Evolutionary conservation across 2,797 vertebrate genomes (phyloP).

Genomic region (Chelon labrosus): DNA sequence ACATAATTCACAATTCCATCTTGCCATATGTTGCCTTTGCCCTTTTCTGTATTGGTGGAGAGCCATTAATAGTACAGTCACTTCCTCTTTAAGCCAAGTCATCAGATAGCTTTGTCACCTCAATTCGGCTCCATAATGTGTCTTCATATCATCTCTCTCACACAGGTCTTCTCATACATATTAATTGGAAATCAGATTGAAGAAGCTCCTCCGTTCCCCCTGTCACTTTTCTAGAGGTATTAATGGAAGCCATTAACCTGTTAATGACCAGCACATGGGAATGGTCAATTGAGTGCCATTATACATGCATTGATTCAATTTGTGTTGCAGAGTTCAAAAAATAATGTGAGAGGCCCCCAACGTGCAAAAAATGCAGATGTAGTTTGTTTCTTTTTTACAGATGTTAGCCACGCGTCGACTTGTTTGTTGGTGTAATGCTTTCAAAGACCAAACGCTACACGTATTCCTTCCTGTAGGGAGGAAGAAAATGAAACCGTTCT

Average conservation of each 20-base stretch:
- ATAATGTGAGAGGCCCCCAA: conserved; percentile 28
- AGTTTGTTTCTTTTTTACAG: background rate
- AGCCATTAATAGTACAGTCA: conserved; percentile 54
- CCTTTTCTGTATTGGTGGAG: conserved; percentile 22
- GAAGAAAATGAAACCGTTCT: conserved; percentile 57
- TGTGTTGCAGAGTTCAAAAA: conserved; percentile 51
- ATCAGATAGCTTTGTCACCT: conserved; percentile 72
- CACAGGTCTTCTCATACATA: conserved; percentile 72
- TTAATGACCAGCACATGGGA: conserved; percentile 64
- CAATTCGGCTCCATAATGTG: conserved; percentile 66
- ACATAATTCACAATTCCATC: conserved; percentile 6
- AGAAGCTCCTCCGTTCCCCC: conserved; percentile 53
- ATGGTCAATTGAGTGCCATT: conserved; percentile 69
- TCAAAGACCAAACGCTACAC: conserved; percentile 37
- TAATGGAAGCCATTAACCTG: conserved; percentile 79
- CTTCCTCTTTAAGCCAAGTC: conserved; percentile 64
- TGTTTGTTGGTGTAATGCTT: conserved; percentile 21
- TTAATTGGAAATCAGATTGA: conserved; percentile 76
- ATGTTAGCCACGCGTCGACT: background rate
- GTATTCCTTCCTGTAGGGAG: conserved; percentile 47
- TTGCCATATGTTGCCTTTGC: conserved; percentile 13
- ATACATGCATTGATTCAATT: conserved; percentile 65
- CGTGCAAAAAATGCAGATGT: conserved; percentile 28
- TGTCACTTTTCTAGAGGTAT: conserved; percentile 67
- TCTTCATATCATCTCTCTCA: conserved; percentile 61